Base-by-base conservation (phyloP, 2,797 vertebrate genomes). In the Cynodonichthys magdalenae region DNA sequence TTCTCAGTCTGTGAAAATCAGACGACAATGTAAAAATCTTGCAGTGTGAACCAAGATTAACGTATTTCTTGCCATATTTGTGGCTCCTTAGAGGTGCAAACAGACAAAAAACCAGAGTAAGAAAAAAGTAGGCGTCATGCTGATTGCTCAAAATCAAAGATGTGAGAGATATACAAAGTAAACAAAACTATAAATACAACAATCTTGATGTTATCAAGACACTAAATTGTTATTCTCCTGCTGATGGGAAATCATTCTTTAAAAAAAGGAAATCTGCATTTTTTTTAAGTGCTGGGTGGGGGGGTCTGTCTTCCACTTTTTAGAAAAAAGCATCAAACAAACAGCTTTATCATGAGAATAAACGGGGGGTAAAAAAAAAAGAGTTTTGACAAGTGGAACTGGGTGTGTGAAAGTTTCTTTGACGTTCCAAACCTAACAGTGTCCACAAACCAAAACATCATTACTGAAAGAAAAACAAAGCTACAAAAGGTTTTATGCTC, bases 391-490 rank as follows among this genome's bases (percentile, higher is more conserved):
- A 81, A 53, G 58, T 63, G 73, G 0, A 4, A 65, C 57, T 59
- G 9, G 49, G 19, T 81, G 69, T 60, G 65, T n/a, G 84, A 55
- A 66, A 63, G 60, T 75, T 64, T 45, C 44, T 51, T 7, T 2
- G 55, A 80, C 59, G 75, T 80, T 81, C 53, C 48, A 68, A 79
- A 77, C n/a, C n/a, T n/a, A n/a, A n/a, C n/a, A n/a, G n/a, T n/a
- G 76, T 84, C 68, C 61, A 63, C 59, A 57, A 20, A n/a, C 27
- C 65, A 68, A 79, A 75, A 59, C 20, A 53, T 52, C 63, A 71
- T 74, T 70, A 74, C 34, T 71, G 56, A 66, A 53, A 39, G 49
- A 55, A 42, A 81, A 84, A 70, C 45, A 63, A 56, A 65, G 28
- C 61, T 18, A 67, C 70, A 51, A 29, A 28, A 31, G 29, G 46